Evolutionary conservation across 1,140 invertebrate species (phyloP).

Genomic region (Vanessa tameamea): DNA sequence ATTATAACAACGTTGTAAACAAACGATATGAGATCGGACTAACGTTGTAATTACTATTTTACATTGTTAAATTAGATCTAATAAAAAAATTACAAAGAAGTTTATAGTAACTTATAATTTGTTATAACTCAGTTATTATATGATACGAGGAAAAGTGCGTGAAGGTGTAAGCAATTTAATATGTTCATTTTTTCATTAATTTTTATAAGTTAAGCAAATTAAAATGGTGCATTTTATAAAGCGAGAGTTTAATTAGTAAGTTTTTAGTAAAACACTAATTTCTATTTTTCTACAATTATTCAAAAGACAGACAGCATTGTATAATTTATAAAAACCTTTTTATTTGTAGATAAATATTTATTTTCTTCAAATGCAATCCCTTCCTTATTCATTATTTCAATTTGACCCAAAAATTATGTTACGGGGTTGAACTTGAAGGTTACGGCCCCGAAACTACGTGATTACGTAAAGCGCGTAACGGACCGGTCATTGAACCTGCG

Average conservation of each 20-base stretch:
- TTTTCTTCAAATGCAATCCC: neutral
- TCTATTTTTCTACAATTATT: too few relatives aligned
- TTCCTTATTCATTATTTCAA: too few relatives aligned
- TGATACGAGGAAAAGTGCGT: neutral
- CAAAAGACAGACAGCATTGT: too few relatives aligned
- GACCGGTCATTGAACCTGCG: conserved; percentile 73
- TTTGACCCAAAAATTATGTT: conserved; percentile 38
- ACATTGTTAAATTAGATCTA: conserved; percentile 31
- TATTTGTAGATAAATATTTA: too few relatives aligned
- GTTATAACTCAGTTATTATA: neutral
- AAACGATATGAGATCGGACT: conserved; percentile 19
- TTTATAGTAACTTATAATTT: neutral
- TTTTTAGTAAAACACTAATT: too few relatives aligned
- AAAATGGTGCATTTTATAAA: too few relatives aligned
- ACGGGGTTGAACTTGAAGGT: conserved; percentile 56
- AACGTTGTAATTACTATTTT: conserved; percentile 21
- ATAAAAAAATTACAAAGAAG: conserved; percentile 17
- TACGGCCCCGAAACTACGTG: conserved; percentile 71
- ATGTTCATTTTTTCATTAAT: too few relatives aligned
- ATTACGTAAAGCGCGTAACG: conserved; percentile 78
- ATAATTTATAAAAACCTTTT: too few relatives aligned
- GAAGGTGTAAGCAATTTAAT: too few relatives aligned
- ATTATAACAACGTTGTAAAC: conserved; percentile 28
- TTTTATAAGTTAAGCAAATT: too few relatives aligned
- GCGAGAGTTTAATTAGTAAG: too few relatives aligned